Conservation (phyloP, 2,113 vertebrate genomes). For the Chiloscyllium plagiosum region DNA sequence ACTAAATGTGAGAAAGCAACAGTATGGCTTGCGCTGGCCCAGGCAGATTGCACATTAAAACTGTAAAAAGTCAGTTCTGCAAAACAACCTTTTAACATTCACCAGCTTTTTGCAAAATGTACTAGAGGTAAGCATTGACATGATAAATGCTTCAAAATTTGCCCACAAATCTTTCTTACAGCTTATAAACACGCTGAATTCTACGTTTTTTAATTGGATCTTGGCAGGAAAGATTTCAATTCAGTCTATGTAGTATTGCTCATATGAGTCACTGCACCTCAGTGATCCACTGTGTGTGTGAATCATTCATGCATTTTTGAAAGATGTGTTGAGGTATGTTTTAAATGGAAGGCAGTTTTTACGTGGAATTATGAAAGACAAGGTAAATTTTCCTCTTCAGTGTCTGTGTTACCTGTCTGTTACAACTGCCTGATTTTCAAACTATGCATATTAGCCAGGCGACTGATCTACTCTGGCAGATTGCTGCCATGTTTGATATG, state of each 20-base stretch:
- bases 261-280: conserved; percentile 23
- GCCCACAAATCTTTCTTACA: conserved; percentile 21
- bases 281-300: conserved; percentile 23
- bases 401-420: not conserved
- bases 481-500: not conserved
- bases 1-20: conserved; percentile 35
- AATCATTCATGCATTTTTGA: not conserved
- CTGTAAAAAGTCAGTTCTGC: conserved; percentile 35
- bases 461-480: not conserved
- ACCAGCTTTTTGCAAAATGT: conserved; percentile 28
- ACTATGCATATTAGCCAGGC: not conserved
- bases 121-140: conserved; percentile 14
- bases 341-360: not conserved
- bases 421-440: not conserved
- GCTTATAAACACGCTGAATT: conserved; percentile 11
- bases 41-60: conserved; percentile 33
- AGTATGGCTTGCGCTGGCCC: conserved; percentile 29
- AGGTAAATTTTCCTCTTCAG: not conserved
- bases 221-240: conserved; percentile 23
- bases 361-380: not conserved
- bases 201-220: conserved; percentile 24
- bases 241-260: not conserved
- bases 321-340: not conserved
- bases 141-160: conserved; percentile 19
- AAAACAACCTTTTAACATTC: conserved; percentile 35